phyloP scores from a whole-genome alignment of 2,113 vertebrate genomes.

The Bombycilla garrulus region DNA sequence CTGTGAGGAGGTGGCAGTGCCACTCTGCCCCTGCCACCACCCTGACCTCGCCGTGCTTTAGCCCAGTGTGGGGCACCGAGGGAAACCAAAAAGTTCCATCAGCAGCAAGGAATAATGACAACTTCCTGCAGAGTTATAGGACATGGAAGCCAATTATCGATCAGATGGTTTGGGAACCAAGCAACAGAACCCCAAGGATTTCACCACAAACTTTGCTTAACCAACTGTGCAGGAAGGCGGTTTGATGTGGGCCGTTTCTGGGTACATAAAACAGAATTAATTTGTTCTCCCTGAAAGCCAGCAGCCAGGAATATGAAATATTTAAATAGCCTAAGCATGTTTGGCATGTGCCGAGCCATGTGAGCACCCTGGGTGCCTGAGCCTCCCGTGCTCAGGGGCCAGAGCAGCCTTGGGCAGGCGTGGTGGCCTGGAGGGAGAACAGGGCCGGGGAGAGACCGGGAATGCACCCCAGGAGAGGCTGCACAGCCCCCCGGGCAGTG shows the following conservation, averaged over 20 bases:
- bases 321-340: conserved; percentile 9
- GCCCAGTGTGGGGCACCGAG: rapidly evolving
- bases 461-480: no score
- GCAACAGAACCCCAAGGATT: neutral
- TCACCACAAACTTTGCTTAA: neutral
- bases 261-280: conserved; percentile 44
- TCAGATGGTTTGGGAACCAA: neutral
- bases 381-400: rapidly evolving
- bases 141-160: neutral
- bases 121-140: rapidly evolving
- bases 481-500: rapidly evolving
- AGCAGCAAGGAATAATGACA: neutral
- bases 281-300: conserved; percentile 32
- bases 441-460: neutral
- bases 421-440: neutral
- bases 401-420: neutral
- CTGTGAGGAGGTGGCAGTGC: rapidly evolving
- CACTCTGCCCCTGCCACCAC: neutral
- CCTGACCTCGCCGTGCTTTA: rapidly evolving
- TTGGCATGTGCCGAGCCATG: neutral
- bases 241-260: conserved; percentile 32
- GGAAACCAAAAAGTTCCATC: neutral
- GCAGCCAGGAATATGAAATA: conserved; percentile 37
- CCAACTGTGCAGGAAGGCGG: neutral
- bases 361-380: neutral